These are phyloP conservation scores for Subanguina moxae DNA, from an alignment of 1,140 invertebrate species.

Conservation along the genomic window DNA sequence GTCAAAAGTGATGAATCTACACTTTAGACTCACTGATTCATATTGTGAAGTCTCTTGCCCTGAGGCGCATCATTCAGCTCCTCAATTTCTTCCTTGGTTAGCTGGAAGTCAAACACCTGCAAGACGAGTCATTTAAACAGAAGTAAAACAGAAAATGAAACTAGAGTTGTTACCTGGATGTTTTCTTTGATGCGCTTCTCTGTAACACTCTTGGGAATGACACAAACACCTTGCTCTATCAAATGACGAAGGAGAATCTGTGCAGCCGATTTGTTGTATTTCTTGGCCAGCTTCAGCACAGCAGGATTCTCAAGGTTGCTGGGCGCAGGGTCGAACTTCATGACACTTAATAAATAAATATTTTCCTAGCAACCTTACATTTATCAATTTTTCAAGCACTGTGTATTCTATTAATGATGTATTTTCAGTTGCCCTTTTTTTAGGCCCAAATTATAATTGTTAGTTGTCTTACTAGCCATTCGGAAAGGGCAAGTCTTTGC, in stretches of 20 bases:
- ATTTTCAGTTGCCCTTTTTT: too few species aligned
- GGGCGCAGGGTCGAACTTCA: constrained; percentile 43
- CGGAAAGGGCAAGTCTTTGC: constrained; percentile 13
- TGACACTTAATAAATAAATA: constrained; percentile 33
- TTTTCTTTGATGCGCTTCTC: constrained; percentile 59
- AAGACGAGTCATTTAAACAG: neutral
- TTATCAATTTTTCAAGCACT: too few species aligned
- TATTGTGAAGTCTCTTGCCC: neutral
- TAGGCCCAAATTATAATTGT: constrained; percentile 34
- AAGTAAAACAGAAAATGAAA: too few species aligned
- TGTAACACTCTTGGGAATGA: constrained; percentile 61
- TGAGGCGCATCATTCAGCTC: constrained; percentile 27
- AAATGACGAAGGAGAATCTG: constrained; percentile 63
- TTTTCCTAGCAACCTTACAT: too few species aligned
- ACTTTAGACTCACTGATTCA: too few species aligned
- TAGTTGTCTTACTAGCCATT: constrained; percentile 25
- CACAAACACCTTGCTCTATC: constrained; percentile 55
- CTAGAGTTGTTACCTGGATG: constrained; percentile 15
- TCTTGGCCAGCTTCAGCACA: constrained; percentile 65
- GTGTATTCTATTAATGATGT: too few species aligned
- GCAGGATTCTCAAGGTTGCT: constrained; percentile 64
- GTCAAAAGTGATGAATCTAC: neutral
- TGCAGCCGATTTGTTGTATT: constrained; percentile 65
- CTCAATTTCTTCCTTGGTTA: constrained; percentile 37
- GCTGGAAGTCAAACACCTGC: constrained; percentile 40